A percentile compares a stretch with the other conserved stretches of the same genome.
phyloP scores from a whole-genome alignment of 2,113 vertebrate genomes.

The Girardinichthys multiradiatus region DNA sequence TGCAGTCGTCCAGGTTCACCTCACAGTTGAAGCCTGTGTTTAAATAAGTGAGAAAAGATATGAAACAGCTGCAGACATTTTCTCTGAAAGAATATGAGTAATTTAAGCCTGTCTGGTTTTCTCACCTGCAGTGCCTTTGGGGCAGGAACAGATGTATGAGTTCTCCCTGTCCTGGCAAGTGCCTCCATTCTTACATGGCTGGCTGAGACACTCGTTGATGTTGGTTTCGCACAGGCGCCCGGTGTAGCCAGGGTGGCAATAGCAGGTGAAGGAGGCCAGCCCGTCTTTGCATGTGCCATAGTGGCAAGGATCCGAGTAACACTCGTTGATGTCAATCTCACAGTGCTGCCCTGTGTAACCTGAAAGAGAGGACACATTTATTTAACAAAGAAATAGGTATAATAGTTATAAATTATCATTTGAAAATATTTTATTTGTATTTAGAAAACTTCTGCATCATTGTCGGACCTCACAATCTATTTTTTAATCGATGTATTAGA shows the following conservation, averaged over 20 bases:
- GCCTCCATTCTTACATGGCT: constrained; percentile 92
- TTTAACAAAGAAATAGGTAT: neutral
- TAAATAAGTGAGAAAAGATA: neutral
- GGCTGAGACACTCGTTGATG: constrained; percentile 94
- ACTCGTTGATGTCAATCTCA: constrained; percentile 90
- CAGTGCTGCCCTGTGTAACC: constrained; percentile 90
- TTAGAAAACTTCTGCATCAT: too few relatives aligned
- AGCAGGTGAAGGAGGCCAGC: constrained; percentile 88
- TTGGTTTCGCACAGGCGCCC: constrained; percentile 94
- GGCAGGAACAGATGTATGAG: constrained; percentile 88
- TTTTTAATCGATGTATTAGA: too few relatives aligned
- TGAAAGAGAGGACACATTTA: constrained; percentile 39
- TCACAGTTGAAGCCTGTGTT: constrained; percentile 89
- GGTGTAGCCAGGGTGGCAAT: constrained; percentile 88
- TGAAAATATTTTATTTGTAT: too few relatives aligned
- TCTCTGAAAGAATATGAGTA: neutral
- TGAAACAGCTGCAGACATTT: neutral
- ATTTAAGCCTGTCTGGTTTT: neutral
- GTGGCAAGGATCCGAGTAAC: constrained; percentile 91
- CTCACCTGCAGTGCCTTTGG: constrained; percentile 92
- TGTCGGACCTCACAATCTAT: too few relatives aligned
- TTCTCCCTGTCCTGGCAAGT: constrained; percentile 93
- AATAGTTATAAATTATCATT: neutral
- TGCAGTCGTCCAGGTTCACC: constrained; percentile 93
- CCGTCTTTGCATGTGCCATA: constrained; percentile 91